These are phyloP conservation scores for Philonicus albiceps DNA, from an alignment of 2,888 invertebrate species.

Conservation along the genomic window DNA sequence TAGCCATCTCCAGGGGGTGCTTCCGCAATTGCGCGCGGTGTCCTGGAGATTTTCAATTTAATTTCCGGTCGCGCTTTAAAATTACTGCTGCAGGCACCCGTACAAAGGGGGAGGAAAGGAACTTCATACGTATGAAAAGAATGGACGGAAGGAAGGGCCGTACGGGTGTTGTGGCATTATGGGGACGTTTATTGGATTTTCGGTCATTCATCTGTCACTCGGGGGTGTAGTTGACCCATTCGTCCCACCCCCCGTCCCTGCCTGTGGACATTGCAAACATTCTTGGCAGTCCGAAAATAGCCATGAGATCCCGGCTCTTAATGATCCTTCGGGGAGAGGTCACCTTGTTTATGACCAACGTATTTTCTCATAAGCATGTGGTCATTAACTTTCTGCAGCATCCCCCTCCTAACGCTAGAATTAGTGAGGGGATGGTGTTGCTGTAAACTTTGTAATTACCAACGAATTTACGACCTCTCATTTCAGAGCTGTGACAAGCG, in stretches of 20 bases:
- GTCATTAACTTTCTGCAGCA: constrained; percentile 18
- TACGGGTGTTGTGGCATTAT: not conserved
- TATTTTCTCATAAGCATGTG: constrained; percentile 22
- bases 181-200: not conserved
- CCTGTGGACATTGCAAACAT: not conserved
- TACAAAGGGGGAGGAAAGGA: not conserved
- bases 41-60: not conserved
- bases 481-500: not conserved
- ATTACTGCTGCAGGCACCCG: not conserved
- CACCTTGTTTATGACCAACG: not conserved
- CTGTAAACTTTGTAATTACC: not conserved
- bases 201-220: not conserved
- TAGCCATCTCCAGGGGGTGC: constrained; percentile 15
- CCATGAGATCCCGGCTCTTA: not conserved
- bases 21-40: not conserved
- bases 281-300: not conserved
- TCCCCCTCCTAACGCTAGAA: not conserved
- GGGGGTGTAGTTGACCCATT: not conserved
- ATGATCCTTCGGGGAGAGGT: constrained; percentile 18
- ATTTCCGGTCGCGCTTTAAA: not conserved
- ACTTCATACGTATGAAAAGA: not conserved
- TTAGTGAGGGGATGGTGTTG: not conserved
- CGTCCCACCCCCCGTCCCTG: not conserved
- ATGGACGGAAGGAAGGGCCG: not conserved
- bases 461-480: not conserved